Evolutionary conservation across 2,888 invertebrate genomes (phyloP).

Genomic region (Escarpia spicata): DNA sequence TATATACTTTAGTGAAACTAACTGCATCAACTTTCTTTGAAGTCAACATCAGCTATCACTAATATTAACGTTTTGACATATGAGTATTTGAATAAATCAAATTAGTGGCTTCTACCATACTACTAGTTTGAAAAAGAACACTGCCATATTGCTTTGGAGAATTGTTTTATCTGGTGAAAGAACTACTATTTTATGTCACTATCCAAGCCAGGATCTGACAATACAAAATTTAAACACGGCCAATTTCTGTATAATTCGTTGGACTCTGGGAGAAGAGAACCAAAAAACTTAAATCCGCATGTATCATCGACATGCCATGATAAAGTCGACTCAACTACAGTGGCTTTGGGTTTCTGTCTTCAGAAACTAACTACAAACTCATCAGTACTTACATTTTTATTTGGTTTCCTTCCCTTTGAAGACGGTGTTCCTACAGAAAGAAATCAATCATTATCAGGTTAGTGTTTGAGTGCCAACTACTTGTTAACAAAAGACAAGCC

Average conservation of each 20-base stretch:
- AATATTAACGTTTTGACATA: not conserved
- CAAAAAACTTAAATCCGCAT: not conserved
- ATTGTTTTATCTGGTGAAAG: too few species aligned
- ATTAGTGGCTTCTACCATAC: too few species aligned
- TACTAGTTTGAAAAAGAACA: too few species aligned
- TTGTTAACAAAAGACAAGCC: not conserved
- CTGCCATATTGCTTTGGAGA: too few species aligned
- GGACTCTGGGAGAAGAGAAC: not conserved
- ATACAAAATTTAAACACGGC: not conserved
- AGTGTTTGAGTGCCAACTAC: conserved; percentile 14
- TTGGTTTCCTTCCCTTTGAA: conserved; percentile 41
- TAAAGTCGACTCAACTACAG: not conserved
- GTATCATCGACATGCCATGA: not conserved
- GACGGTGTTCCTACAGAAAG: conserved; percentile 47
- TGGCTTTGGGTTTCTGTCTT: not conserved
- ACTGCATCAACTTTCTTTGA: not conserved
- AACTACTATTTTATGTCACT: too few species aligned
- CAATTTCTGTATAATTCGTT: not conserved
- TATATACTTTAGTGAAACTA: not conserved
- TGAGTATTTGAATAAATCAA: too few species aligned
- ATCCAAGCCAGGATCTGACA: not conserved
- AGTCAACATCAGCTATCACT: not conserved
- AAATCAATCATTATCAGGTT: conserved; percentile 34
- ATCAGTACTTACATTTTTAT: conserved; percentile 41
- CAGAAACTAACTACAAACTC: not conserved